Conservation (phyloP, 2,113 vertebrate species). For the Anser brachyrhynchus region DNA sequence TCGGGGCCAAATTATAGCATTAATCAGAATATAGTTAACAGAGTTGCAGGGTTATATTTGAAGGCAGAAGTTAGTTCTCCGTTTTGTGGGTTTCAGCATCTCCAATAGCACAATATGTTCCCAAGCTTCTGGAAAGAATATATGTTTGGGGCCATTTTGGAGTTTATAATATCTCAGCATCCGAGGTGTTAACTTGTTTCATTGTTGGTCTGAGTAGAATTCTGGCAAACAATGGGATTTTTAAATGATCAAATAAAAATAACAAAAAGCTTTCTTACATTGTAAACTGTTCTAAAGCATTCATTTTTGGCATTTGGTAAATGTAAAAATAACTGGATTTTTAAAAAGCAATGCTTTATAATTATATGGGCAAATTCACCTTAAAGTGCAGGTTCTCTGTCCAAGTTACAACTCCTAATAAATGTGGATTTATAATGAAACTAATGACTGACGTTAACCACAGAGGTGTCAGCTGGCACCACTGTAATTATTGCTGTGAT, state of each 20-base stretch:
- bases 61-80: not conserved
- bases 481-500: constrained; percentile 54
- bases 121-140: not conserved
- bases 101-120: not conserved
- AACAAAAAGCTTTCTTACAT: constrained; percentile 1
- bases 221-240: constrained; percentile 23
- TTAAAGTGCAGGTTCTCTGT: not conserved
- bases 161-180: constrained; percentile 14
- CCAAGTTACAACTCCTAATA: constrained; percentile 16
- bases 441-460: constrained; percentile 60
- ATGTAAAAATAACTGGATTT: not conserved
- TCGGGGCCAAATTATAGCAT: constrained; percentile 15
- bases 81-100: not conserved
- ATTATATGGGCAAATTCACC: not conserved
- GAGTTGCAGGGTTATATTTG: not conserved
- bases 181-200: constrained; percentile 32
- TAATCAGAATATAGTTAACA: constrained; percentile 1
- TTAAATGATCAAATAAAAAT: constrained; percentile 46
- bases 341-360: not conserved
- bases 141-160: not conserved
- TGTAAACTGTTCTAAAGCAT: not conserved
- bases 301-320: constrained; percentile 1
- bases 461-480: constrained; percentile 55
- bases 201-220: not conserved
- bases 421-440: constrained; percentile 36